phyloP scores from a whole-genome alignment of 2,113 vertebrate species.

The Mustela nigripes region DNA sequence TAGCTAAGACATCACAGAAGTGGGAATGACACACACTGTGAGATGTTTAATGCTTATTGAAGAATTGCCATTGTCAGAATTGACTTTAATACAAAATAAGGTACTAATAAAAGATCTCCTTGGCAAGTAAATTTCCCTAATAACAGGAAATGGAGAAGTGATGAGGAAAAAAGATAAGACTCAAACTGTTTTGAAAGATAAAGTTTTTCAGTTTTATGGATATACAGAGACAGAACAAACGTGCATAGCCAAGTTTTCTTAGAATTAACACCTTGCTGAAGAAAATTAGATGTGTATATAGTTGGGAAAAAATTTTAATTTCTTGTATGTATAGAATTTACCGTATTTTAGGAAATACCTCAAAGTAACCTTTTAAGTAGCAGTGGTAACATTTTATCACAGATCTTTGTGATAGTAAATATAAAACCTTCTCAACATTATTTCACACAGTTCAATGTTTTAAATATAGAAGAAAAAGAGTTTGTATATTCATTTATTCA shows the following conservation, averaged over 20 bases:
- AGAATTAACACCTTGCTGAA: constrained; percentile 51
- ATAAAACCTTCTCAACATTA: constrained; percentile 39
- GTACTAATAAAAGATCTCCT: constrained; percentile 55
- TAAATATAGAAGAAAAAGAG: not conserved
- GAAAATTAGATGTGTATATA: constrained; percentile 34
- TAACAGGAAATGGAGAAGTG: constrained; percentile 43
- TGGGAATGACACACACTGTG: constrained; percentile 41
- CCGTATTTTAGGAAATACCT: constrained; percentile 60
- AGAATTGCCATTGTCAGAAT: constrained; percentile 24
- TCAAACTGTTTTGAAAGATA: constrained; percentile 60
- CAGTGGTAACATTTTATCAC: constrained; percentile 48
- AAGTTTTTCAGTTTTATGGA: not conserved
- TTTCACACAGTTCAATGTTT: constrained; percentile 57
- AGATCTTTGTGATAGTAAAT: constrained; percentile 3
- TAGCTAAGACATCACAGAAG: constrained; percentile 42
- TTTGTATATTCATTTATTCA: constrained; percentile 39
- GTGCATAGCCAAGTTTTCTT: constrained; percentile 16
- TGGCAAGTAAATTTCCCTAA: constrained; percentile 52
- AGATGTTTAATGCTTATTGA: constrained; percentile 8
- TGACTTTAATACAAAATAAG: constrained; percentile 59
- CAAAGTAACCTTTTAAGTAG: not conserved
- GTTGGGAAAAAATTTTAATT: not conserved
- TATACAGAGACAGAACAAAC: constrained; percentile 21
- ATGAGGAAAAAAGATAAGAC: not conserved
- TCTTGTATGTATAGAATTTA: constrained; percentile 52